Evolutionary conservation across 2,888 invertebrate species (phyloP).

Genomic region (Ophioninae sp.): DNA sequence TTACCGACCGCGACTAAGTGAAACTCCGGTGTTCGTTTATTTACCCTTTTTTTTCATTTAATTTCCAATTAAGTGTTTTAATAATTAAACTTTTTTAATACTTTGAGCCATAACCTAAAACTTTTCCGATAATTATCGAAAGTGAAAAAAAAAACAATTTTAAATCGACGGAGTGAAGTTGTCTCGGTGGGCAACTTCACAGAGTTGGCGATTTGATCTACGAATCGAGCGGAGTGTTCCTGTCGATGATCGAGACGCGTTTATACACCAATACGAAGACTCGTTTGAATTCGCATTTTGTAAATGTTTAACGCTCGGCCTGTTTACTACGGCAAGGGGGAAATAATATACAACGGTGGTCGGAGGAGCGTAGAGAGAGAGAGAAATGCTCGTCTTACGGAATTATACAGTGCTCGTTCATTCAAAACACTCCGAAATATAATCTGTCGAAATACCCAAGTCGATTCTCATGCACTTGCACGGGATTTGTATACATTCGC

Average conservation of each 20-base stretch:
- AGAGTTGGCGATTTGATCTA: no score
- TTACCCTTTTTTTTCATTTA: no score
- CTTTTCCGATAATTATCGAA: no score
- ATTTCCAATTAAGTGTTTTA: no score
- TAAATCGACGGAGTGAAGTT: no score
- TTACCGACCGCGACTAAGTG: no score
- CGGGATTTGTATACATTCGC: background rate
- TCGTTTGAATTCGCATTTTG: conserved; percentile 62
- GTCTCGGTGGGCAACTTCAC: no score
- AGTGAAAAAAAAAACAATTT: no score
- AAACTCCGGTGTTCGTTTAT: no score
- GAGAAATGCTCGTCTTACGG: background rate
- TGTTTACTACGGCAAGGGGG: conserved; percentile 65
- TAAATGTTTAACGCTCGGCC: conserved; percentile 64
- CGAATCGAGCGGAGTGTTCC: background rate
- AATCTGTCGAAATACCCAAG: background rate
- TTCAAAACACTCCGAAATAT: conserved; percentile 21
- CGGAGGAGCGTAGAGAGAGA: conserved; percentile 13
- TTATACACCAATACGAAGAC: conserved; percentile 7
- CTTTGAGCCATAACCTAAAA: no score
- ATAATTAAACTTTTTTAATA: no score
- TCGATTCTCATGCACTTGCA: background rate
- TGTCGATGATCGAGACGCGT: conserved; percentile 8
- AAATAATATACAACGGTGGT: conserved; percentile 66
- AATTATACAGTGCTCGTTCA: conserved; percentile 52